Conservation (phyloP, 2,888 invertebrate species). For the Liodrosophila aerea region DNA sequence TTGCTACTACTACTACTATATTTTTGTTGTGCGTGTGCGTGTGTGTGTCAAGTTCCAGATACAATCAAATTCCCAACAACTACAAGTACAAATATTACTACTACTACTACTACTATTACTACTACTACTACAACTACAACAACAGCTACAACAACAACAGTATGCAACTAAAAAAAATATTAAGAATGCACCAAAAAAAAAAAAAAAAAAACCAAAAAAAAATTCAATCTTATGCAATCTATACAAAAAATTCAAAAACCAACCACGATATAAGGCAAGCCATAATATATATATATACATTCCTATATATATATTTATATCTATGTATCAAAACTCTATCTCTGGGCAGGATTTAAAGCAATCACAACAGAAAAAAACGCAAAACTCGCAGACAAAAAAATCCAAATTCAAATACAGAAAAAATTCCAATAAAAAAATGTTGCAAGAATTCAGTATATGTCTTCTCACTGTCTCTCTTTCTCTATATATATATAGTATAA, state of each 20-base stretch:
- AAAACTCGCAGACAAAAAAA: slow-evolving; percentile 63
- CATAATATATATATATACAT: slow-evolving; percentile 40
- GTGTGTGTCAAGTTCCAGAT: slow-evolving; percentile 43
- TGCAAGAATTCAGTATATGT: slow-evolving; percentile 31
- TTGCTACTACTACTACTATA: slow-evolving; percentile 43
- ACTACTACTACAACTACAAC: slow-evolving; percentile 58
- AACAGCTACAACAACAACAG: slow-evolving; percentile 80
- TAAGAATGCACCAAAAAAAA: slow-evolving; percentile 66
- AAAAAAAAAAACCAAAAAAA: slow-evolving; percentile 45
- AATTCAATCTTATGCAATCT: slow-evolving; percentile 71
- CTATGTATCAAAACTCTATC: slow-evolving; percentile 50
- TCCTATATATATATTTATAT: slow-evolving; percentile 32
- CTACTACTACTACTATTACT: slow-evolving; percentile 38
- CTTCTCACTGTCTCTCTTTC: slow-evolving; percentile 59
- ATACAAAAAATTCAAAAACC: slow-evolving; percentile 55
- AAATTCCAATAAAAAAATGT: slow-evolving; percentile 8
- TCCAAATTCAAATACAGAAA: no score
- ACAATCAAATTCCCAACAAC: slow-evolving; percentile 45
- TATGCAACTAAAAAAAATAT: slow-evolving; percentile 81
- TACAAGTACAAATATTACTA: slow-evolving; percentile 34
- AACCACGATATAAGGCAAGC: slow-evolving; percentile 66
- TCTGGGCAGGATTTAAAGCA: slow-evolving; percentile 74
- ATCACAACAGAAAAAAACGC: slow-evolving; percentile 65
- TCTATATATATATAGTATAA: slow-evolving; percentile 43
- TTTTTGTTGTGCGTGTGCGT: slow-evolving; percentile 67